Conservation (phyloP, 2,797 vertebrate species). For the Phoebastria nigripes region DNA sequence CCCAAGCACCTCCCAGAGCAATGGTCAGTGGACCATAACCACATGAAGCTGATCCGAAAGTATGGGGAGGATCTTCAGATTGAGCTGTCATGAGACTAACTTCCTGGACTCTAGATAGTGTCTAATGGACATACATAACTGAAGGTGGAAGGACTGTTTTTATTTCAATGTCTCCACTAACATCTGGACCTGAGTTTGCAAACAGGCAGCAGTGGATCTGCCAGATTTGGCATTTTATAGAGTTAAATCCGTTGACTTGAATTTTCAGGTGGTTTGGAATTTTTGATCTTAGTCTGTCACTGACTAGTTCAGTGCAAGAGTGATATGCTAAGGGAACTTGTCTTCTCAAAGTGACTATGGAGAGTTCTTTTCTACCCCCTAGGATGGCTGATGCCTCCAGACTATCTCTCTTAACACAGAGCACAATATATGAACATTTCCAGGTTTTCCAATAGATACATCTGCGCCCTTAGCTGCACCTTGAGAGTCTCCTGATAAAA, state of each 20-base stretch:
- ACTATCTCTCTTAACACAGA: not conserved
- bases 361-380: not conserved
- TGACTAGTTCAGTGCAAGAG: not conserved
- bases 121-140: not conserved
- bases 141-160: not conserved
- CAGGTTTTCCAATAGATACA: not conserved
- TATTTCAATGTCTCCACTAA: not conserved
- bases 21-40: conserved; percentile 94
- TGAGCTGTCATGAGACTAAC: conserved; percentile 70
- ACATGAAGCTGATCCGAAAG: conserved; percentile 90
- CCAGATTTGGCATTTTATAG: not conserved
- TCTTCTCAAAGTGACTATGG: not conserved
- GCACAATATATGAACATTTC: not conserved
- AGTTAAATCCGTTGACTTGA: not conserved
- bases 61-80: conserved; percentile 86
- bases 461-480: not conserved
- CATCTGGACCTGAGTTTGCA: not conserved
- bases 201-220: not conserved
- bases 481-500: not conserved
- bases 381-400: not conserved
- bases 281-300: not conserved
- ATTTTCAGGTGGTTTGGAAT: not conserved
- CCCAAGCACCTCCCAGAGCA: conserved; percentile 89
- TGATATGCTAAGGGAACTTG: not conserved
- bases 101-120: not conserved